Conservation (phyloP, 2,888 invertebrate genomes). For the Harpagoxenus sublaevis region DNA sequence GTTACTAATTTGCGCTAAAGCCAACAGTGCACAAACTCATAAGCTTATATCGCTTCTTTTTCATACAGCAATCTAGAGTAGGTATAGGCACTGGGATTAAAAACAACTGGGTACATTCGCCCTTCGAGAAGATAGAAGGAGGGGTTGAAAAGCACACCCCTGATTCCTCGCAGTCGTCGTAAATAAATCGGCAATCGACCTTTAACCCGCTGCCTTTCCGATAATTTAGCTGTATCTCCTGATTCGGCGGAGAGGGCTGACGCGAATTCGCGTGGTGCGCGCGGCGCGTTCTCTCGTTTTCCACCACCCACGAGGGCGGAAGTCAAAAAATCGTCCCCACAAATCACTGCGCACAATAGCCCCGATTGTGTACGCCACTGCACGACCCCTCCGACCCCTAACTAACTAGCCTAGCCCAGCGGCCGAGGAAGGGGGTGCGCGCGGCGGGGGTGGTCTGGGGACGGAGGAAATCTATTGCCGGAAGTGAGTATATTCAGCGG, state of each 20-base stretch:
- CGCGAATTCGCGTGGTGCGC: slow-evolving; percentile 62
- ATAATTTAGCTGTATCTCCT: slow-evolving; percentile 80
- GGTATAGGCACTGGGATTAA: background rate
- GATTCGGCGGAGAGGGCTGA: slow-evolving; percentile 64
- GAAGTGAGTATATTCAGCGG: slow-evolving; percentile 84
- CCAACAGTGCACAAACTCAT: background rate
- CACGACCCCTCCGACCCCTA: slow-evolving; percentile 73
- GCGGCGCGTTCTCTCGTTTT: slow-evolving; percentile 51
- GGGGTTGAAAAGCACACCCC: background rate
- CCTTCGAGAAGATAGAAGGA: background rate
- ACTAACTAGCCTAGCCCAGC: slow-evolving; percentile 78
- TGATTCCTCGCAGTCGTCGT: slow-evolving; percentile 30
- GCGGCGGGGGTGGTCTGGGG: slow-evolving; percentile 60
- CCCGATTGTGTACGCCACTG: slow-evolving; percentile 83
- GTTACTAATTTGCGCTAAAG: background rate
- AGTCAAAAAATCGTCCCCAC: slow-evolving; percentile 86
- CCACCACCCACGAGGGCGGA: slow-evolving; percentile 76
- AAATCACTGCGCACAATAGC: slow-evolving; percentile 85
- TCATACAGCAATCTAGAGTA: background rate
- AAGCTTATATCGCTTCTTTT: background rate
- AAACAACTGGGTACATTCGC: background rate
- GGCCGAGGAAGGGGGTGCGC: slow-evolving; percentile 64
- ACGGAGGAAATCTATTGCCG: slow-evolving; percentile 85
- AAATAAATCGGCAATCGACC: slow-evolving; percentile 75
- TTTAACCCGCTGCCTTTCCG: slow-evolving; percentile 74